Evolutionary conservation across 2,113 vertebrate species (phyloP).

Genomic region (Dasyornis broadbenti): DNA sequence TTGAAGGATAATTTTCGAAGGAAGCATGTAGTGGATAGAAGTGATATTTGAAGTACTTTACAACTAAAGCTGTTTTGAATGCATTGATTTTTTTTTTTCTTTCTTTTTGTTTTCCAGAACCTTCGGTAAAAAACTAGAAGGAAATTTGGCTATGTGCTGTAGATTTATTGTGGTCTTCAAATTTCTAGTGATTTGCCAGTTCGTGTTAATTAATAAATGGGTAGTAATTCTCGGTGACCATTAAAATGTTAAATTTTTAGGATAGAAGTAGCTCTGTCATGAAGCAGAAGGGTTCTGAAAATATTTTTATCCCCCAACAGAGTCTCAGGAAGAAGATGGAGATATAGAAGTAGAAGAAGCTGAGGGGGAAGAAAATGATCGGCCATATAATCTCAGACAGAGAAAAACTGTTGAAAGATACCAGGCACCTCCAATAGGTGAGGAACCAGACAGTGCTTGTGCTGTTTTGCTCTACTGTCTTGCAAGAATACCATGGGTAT

Average conservation of each 20-base stretch:
- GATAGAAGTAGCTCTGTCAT: neutral
- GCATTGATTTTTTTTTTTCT: neutral
- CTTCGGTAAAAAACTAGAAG: neutral
- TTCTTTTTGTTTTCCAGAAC: neutral
- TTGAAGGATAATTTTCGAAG: neutral
- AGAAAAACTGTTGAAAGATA: slow-evolving; percentile 97
- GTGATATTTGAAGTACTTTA: neutral
- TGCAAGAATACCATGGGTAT: neutral
- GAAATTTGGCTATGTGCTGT: neutral
- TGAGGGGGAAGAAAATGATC: slow-evolving; percentile 92
- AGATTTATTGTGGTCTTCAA: neutral
- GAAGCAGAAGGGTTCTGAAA: neutral
- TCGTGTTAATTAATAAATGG: neutral
- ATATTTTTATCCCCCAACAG: slow-evolving; percentile 49
- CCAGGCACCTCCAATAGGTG: slow-evolving; percentile 96
- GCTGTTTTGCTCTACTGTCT: neutral
- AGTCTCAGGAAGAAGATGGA: slow-evolving; percentile 93
- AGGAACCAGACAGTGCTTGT: neutral
- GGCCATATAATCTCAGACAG: slow-evolving; percentile 95
- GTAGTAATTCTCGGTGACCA: neutral
- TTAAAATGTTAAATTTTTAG: neutral
- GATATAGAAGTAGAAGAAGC: slow-evolving; percentile 96
- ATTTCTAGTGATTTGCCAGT: neutral
- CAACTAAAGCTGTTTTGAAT: neutral
- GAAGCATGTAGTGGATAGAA: neutral